phyloP scores from a whole-genome alignment of 2,888 invertebrate species.

The Ornithoptera alexandrae region DNA sequence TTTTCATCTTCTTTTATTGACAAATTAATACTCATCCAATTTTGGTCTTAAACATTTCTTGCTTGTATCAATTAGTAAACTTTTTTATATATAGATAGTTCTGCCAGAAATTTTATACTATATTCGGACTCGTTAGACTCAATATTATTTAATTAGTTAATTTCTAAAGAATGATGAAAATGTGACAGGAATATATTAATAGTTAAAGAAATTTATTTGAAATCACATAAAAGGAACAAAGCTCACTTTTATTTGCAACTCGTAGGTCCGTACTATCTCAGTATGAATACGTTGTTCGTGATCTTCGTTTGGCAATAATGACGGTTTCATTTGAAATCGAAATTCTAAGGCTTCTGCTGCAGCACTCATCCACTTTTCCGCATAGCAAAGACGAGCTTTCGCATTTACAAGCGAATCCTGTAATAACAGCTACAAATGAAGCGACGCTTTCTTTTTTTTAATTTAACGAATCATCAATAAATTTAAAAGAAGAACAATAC shows the following conservation, averaged over 20 bases:
- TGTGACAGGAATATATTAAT: no score
- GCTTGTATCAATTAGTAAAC: no score
- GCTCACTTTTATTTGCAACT: conserved; percentile 58
- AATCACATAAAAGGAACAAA: background rate
- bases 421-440: conserved; percentile 1
- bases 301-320: conserved; percentile 44
- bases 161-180: no score
- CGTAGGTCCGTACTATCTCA: conserved; percentile 56
- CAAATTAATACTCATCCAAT: no score
- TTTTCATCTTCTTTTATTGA: no score
- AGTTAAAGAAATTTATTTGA: background rate
- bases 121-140: no score
- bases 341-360: conserved; percentile 57
- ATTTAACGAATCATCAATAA: no score
- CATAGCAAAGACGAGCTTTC: conserved; percentile 55
- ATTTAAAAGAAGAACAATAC: no score
- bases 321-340: conserved; percentile 41
- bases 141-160: no score
- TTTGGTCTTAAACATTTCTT: no score
- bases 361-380: conserved; percentile 64
- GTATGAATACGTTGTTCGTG: conserved; percentile 61
- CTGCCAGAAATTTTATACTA: no score
- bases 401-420: conserved; percentile 49
- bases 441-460: background rate
- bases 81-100: no score